A percentile compares a stretch with the other conserved stretches of the same genome.
Conservation (phyloP, 2,113 vertebrate genomes). For the Dendropsophus ebraccatus region DNA sequence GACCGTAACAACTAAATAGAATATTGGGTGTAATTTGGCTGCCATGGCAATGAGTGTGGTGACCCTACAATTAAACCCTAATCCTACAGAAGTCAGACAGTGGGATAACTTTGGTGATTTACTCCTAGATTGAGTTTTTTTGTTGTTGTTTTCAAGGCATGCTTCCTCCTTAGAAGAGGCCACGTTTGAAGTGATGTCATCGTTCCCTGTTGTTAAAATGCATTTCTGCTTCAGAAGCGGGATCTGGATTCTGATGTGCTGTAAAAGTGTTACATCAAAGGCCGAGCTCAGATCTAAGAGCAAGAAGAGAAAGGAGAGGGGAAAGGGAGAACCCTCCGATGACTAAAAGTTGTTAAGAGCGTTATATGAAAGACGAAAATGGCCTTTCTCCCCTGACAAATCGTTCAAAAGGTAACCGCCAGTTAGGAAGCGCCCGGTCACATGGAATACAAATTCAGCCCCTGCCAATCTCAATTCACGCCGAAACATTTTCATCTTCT, state of each 20-base stretch:
- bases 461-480: constrained; percentile 78
- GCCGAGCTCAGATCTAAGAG: constrained; percentile 66
- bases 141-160: constrained; percentile 37
- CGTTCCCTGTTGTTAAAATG: constrained; percentile 69
- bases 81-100: background rate
- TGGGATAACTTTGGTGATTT: background rate
- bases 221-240: constrained; percentile 73
- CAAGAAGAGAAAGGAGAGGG: constrained; percentile 62
- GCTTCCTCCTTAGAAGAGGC: background rate
- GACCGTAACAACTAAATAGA: no score
- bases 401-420: constrained; percentile 80
- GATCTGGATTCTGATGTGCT: constrained; percentile 72
- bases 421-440: constrained; percentile 79
- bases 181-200: constrained; percentile 74
- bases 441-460: constrained; percentile 82
- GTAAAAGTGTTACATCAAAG: constrained; percentile 74
- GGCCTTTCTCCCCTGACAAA: constrained; percentile 80
- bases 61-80: background rate
- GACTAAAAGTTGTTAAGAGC: constrained; percentile 78
- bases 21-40: no score
- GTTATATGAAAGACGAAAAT: constrained; percentile 79
- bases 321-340: constrained; percentile 69
- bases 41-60: no score
- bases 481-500: constrained; percentile 64
- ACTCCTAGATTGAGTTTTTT: background rate